These are phyloP conservation scores for Artibeus jamaicensis DNA, from an alignment of 2,797 vertebrate genomes.

Conservation along the genomic window DNA sequence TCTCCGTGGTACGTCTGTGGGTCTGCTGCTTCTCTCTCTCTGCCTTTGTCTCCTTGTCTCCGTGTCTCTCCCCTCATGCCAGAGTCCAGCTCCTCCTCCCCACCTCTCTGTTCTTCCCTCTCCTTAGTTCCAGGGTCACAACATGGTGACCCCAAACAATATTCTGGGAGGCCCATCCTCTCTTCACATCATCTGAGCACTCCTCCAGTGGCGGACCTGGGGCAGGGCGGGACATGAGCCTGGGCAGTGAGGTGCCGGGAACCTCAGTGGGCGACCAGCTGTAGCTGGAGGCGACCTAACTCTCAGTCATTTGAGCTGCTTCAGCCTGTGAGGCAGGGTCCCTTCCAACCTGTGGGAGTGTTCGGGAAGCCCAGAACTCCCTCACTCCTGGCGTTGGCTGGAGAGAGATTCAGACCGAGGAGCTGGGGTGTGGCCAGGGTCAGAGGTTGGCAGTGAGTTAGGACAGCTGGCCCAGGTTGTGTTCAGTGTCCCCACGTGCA, in stretches of 20 bases:
- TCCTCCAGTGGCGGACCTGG: rapidly evolving
- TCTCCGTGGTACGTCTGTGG: background rate
- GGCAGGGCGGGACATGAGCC: background rate
- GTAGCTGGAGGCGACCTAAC: background rate
- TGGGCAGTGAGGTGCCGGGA: too few relatives aligned
- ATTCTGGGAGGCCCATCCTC: background rate
- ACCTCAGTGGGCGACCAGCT: background rate
- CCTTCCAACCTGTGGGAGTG: constrained; percentile 7
- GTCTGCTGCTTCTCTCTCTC: background rate
- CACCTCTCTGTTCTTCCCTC: background rate
- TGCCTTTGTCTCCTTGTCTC: background rate
- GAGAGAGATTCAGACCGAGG: background rate
- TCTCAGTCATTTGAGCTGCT: background rate
- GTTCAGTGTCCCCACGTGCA: background rate
- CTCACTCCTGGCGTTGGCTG: background rate
- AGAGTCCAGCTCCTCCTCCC: background rate
- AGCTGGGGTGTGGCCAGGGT: background rate
- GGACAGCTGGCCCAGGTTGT: background rate
- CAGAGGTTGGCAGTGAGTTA: background rate
- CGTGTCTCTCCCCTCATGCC: background rate
- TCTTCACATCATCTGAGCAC: background rate
- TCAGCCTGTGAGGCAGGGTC: background rate
- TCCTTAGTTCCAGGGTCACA: background rate
- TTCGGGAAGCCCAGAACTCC: background rate
- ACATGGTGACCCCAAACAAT: background rate